A percentile compares a stretch with the other conserved stretches of the same genome.
These are phyloP conservation scores for Rhea pennata DNA, from an alignment of 2,113 vertebrate species.

Conservation along the genomic window DNA sequence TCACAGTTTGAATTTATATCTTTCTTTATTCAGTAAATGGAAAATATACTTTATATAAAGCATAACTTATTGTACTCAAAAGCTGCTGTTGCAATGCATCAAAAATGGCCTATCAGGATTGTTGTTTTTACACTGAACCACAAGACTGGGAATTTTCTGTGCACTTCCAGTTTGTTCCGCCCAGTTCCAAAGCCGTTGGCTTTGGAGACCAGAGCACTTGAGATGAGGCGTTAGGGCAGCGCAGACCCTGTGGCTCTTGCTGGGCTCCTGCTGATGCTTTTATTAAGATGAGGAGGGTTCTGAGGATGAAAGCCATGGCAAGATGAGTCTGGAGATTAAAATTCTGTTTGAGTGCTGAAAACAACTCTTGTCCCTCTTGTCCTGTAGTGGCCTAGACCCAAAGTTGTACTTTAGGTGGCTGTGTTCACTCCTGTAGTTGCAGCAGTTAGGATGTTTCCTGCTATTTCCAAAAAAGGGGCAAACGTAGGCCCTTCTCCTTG, in stretches of 20 bases:
- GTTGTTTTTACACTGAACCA: not conserved
- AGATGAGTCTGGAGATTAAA: not conserved
- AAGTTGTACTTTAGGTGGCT: not conserved
- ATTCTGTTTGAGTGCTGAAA: not conserved
- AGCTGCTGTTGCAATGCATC: slow-evolving; percentile 10
- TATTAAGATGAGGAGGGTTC: not conserved
- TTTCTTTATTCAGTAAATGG: not conserved
- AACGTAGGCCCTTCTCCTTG: not conserved
- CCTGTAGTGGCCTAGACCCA: not conserved
- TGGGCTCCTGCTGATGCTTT: not conserved
- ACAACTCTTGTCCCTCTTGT: not conserved
- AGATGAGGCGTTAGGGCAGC: not conserved
- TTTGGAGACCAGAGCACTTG: fast-evolving
- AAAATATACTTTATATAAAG: not conserved
- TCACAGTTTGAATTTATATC: not conserved
- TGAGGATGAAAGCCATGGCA: not conserved
- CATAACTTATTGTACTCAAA: not conserved
- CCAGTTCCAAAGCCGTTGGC: not conserved
- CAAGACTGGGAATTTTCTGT: not conserved
- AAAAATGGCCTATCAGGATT: not conserved
- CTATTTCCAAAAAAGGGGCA: not conserved
- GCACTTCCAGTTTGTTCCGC: not conserved
- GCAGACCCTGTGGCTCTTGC: not conserved
- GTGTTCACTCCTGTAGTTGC: not conserved
- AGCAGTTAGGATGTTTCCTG: not conserved